Evolutionary conservation across 2,888 invertebrate genomes (phyloP), one percentile per base, ranked within the genome.

Genomic region (Conchocele bisecta): DNA sequence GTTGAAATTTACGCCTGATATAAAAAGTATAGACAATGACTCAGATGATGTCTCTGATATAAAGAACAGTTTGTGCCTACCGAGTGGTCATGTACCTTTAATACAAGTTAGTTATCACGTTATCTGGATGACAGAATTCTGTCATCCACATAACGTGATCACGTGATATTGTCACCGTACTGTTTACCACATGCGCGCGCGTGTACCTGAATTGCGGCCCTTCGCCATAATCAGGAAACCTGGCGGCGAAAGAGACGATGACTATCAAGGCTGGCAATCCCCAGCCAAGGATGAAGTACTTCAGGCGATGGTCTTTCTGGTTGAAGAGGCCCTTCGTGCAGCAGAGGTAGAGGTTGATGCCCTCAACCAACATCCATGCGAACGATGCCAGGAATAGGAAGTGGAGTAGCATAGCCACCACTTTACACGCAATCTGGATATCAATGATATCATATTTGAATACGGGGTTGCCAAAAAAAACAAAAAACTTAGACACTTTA

Each of bases 321-420:
- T 74, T 74, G 53, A 79, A 69, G 17, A 83, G 66, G 9, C 82
- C 81, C 20, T 81, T 76, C 0, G 81, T 82, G 53, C 85, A 85
- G 65, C 77, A 77, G 3, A 83, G 70, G 46, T 85, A 85, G 28
- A 85, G 75, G 2, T 80, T 79, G 24, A 83, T 48, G 2, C 85
- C 85, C 46, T 85, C 85, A 15, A 83, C 75, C 75, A 83, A 53
- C 85, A 85, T 85, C 85, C 85, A 85, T 1, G 82, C 60, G 56
- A 84, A 84, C 2, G 84, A 70, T 1, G 83, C 68, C 81, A 83
- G 67, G 57, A 84, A 85, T 50, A 84, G 61, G 61, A 80, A 84
- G 68, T 85, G 85, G 11, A 85, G 66, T 31, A 79, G 44, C 6
- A 79, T 61, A 1, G 85, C 82, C 31, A 83, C 83, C 29, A 69